These are phyloP conservation scores for Spea bombifrons DNA, from an alignment of 2,113 vertebrate species.

Conservation along the genomic window DNA sequence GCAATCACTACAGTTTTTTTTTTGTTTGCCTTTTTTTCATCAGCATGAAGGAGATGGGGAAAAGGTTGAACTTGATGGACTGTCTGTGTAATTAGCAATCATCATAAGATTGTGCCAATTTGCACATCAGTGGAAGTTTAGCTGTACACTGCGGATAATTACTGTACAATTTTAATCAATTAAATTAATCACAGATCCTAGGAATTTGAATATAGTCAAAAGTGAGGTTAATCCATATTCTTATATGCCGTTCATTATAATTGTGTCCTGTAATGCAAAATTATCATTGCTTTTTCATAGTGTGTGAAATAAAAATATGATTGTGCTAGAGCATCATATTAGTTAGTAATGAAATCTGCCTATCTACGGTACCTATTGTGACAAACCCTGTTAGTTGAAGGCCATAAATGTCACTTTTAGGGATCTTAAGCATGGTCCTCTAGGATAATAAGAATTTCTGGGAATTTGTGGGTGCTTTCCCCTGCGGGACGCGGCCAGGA, in stretches of 20 bases:
- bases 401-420: too few species aligned
- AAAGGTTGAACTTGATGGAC: conserved; percentile 5
- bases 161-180: conserved; percentile 4
- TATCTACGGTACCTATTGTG: too few species aligned
- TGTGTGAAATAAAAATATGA: too few species aligned
- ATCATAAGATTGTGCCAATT: conserved; percentile 1
- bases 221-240: not conserved
- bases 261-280: too few species aligned
- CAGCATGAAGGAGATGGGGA: not conserved
- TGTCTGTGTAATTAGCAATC: conserved; percentile 3
- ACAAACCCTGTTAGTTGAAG: too few species aligned
- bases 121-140: conserved; percentile 1
- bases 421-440: too few species aligned
- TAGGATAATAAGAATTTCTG: too few species aligned
- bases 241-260: not conserved
- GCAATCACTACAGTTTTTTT: not conserved
- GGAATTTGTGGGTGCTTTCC: too few species aligned
- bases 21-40: not conserved
- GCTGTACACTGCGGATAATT: not conserved
- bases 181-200: conserved; percentile 3
- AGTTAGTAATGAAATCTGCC: too few species aligned
- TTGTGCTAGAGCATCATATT: too few species aligned
- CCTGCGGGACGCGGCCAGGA: too few species aligned
- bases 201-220: not conserved
- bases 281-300: too few species aligned